These are phyloP conservation scores for Hymenopus coronatus DNA, from an alignment of 2,888 invertebrate species.

Conservation along the genomic window DNA sequence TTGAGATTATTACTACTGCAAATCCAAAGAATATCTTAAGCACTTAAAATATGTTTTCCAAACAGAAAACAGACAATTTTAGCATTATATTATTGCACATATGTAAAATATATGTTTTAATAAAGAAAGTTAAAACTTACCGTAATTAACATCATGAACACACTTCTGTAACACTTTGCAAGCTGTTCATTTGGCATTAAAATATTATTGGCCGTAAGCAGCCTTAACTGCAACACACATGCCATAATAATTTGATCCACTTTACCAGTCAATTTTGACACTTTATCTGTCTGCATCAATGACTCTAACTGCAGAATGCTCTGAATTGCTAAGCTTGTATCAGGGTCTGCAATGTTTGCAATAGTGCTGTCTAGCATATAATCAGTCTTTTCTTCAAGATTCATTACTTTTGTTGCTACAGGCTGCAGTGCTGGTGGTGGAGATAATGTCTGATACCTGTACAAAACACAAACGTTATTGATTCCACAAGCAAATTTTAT, in stretches of 20 bases:
- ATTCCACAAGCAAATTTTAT: not conserved
- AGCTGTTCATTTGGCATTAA: slow-evolving; percentile 41
- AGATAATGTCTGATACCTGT: slow-evolving; percentile 19
- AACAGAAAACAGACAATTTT: not conserved
- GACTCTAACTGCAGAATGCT: slow-evolving; percentile 71
- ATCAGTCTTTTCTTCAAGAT: slow-evolving; percentile 24
- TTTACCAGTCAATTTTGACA: slow-evolving; percentile 53
- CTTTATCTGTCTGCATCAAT: slow-evolving; percentile 56
- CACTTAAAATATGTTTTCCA: no score
- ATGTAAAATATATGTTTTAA: not conserved
- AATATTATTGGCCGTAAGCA: slow-evolving; percentile 45
- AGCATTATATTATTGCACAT: not conserved
- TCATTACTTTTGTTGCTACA: not conserved
- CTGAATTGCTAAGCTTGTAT: slow-evolving; percentile 59
- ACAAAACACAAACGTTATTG: not conserved
- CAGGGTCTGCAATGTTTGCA: slow-evolving; percentile 62
- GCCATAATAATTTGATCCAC: slow-evolving; percentile 66
- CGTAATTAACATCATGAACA: slow-evolving; percentile 53
- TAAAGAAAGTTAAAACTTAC: slow-evolving; percentile 44
- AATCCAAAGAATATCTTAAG: no score
- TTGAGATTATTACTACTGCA: no score
- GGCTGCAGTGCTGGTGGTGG: slow-evolving; percentile 20
- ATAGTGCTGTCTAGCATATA: slow-evolving; percentile 51
- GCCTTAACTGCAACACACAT: slow-evolving; percentile 61
- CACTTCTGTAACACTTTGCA: slow-evolving; percentile 52